A percentile compares a stretch with the other conserved stretches of the same genome.
Conservation (phyloP, 2,888 invertebrate genomes). For the Prionchulus punctatus region DNA sequence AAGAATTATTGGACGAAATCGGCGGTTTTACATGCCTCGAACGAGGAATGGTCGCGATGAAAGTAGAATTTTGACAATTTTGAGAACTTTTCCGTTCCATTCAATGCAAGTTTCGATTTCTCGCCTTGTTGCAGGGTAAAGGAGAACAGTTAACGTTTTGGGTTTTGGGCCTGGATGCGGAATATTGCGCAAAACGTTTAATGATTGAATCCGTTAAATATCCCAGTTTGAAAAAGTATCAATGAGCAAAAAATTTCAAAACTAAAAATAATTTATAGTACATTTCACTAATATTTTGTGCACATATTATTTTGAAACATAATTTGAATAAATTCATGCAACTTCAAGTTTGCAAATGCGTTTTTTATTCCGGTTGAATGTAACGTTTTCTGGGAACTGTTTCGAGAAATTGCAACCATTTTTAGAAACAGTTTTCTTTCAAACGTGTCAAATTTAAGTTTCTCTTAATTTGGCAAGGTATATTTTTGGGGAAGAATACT, state of each 20-base stretch:
- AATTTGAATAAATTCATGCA: background rate
- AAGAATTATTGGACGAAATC: slow-evolving; percentile 32
- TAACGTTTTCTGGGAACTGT: too few species aligned
- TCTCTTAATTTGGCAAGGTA: too few species aligned
- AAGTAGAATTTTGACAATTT: slow-evolving; percentile 20
- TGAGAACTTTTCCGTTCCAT: background rate
- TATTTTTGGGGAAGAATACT: too few species aligned
- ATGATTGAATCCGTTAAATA: background rate
- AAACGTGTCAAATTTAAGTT: too few species aligned
- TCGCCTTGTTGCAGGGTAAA: slow-evolving; percentile 36
- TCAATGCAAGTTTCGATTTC: background rate
- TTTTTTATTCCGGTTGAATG: too few species aligned
- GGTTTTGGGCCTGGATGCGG: slow-evolving; percentile 30
- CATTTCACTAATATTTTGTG: background rate
- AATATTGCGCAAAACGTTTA: slow-evolving; percentile 19
- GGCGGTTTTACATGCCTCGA: slow-evolving; percentile 36
- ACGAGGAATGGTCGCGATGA: slow-evolving; percentile 36
- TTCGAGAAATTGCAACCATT: too few species aligned
- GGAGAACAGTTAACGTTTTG: slow-evolving; percentile 37
- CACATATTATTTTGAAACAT: background rate
- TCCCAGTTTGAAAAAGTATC: background rate
- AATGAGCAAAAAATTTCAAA: background rate
- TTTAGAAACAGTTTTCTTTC: too few species aligned
- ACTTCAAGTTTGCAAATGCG: background rate
- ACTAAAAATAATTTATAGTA: background rate